Evolutionary conservation across 2,797 vertebrate species (phyloP).

Genomic region (Oreonectes daqikongensis): DNA sequence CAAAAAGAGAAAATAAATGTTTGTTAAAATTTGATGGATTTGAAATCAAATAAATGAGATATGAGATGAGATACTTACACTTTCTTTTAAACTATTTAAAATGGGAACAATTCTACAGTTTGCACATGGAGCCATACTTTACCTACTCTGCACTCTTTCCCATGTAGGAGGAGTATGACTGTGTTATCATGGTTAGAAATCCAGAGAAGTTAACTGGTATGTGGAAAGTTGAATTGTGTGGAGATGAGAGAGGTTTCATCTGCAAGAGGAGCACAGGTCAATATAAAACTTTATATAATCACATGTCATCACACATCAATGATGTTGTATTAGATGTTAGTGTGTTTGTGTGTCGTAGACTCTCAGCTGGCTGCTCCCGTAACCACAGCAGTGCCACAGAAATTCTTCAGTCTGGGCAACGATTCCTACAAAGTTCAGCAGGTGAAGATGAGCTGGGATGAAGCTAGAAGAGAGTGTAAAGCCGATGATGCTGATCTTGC

Average conservation of each 20-base stretch:
- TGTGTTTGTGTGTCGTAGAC: slow-evolving; percentile 69
- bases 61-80: too few relatives aligned
- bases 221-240: slow-evolving; percentile 87
- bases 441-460: slow-evolving; percentile 88
- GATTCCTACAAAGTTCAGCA: slow-evolving; percentile 82
- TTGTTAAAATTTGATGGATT: too few relatives aligned
- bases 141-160: background rate
- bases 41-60: too few relatives aligned
- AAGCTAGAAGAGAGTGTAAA: slow-evolving; percentile 84
- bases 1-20: too few relatives aligned
- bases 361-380: slow-evolving; percentile 72
- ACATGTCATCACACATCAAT: background rate
- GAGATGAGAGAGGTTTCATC: slow-evolving; percentile 78
- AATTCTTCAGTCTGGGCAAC: slow-evolving; percentile 78
- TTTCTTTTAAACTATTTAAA: too few relatives aligned
- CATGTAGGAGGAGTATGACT: slow-evolving; percentile 76
- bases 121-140: too few relatives aligned
- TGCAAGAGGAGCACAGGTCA: slow-evolving; percentile 86
- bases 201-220: slow-evolving; percentile 69
- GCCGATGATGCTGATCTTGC: slow-evolving; percentile 79
- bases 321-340: background rate
- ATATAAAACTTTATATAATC: slow-evolving; percentile 19
- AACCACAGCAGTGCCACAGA: slow-evolving; percentile 70
- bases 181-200: slow-evolving; percentile 80
- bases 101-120: too few relatives aligned